phyloP scores from a whole-genome alignment of 1,140 invertebrate genomes.

The Drosophila obscura region DNA sequence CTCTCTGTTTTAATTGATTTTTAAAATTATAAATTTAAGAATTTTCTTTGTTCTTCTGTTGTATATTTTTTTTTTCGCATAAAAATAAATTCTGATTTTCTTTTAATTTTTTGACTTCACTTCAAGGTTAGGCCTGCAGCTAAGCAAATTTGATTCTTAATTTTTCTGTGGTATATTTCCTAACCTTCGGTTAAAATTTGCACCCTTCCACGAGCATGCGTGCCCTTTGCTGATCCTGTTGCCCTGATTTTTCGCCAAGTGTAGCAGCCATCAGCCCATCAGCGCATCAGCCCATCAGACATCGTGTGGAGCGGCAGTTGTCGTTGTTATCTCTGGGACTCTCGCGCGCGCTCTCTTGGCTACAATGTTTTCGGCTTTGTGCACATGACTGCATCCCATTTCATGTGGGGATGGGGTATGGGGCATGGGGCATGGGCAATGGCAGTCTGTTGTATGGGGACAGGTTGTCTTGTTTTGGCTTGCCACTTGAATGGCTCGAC shows the following conservation, averaged over 20 bases:
- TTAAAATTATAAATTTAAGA: too few species aligned
- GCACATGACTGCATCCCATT: slow-evolving; percentile 74
- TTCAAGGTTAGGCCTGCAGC: too few species aligned
- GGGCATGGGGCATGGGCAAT: background rate
- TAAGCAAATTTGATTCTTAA: too few species aligned
- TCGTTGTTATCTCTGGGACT: slow-evolving; percentile 64
- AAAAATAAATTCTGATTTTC: too few species aligned
- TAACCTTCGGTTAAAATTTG: too few species aligned
- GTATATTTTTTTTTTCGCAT: too few species aligned
- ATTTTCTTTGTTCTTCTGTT: too few species aligned
- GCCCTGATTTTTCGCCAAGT: slow-evolving; percentile 18
- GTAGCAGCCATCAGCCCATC: slow-evolving; percentile 13
- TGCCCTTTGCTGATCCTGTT: too few species aligned
- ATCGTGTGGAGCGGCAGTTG: slow-evolving; percentile 25
- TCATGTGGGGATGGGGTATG: slow-evolving; percentile 6
- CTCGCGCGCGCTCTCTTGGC: slow-evolving; percentile 37
- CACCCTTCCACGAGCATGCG: too few species aligned
- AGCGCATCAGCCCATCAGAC: background rate
- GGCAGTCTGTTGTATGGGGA: slow-evolving; percentile 3
- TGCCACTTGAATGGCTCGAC: slow-evolving; percentile 80
- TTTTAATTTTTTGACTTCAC: too few species aligned
- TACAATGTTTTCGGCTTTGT: slow-evolving; percentile 70
- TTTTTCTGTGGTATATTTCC: too few species aligned
- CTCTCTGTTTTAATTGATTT: too few species aligned
- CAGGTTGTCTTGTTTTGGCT: slow-evolving; percentile 67